A percentile compares a stretch with the other conserved stretches of the same genome.
Evolutionary conservation across 1,140 invertebrate species (phyloP).

Genomic region (Myzus persicae): DNA sequence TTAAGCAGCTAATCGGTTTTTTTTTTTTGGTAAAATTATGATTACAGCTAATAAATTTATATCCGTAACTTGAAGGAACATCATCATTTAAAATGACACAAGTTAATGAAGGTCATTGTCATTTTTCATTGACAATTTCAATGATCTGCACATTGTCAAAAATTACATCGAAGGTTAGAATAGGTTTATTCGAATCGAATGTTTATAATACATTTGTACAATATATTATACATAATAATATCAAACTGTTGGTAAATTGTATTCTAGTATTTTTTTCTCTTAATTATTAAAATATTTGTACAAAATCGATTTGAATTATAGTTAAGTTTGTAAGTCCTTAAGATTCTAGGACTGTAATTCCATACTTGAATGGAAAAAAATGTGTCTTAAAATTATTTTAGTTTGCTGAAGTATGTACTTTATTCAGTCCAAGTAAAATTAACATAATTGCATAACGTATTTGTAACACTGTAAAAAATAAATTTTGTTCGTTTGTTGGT

Average conservation of each 20-base stretch:
- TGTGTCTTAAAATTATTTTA: background rate
- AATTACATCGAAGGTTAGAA: background rate
- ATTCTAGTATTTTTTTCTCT: background rate
- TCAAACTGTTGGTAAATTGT: background rate
- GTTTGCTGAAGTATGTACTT: background rate
- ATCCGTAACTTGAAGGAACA: background rate
- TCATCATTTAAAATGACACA: background rate
- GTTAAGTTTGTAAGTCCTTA: background rate
- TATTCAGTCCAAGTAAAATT: background rate
- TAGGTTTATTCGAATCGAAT: background rate
- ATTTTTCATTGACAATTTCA: slow-evolving; percentile 21
- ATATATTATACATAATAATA: background rate
- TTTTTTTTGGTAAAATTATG: background rate
- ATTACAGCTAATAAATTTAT: background rate
- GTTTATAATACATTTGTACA: no score
- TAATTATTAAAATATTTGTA: background rate
- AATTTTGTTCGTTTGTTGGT: no score
- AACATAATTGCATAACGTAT: no score
- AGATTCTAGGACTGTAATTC: background rate
- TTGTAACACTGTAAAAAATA: no score
- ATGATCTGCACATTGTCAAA: background rate
- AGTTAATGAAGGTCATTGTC: background rate
- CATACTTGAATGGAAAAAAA: background rate
- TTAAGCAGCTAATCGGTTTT: background rate
- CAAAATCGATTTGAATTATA: background rate